Base-by-base conservation (phyloP, 2,113 vertebrate genomes). In the Chroicocephalus ridibundus region DNA sequence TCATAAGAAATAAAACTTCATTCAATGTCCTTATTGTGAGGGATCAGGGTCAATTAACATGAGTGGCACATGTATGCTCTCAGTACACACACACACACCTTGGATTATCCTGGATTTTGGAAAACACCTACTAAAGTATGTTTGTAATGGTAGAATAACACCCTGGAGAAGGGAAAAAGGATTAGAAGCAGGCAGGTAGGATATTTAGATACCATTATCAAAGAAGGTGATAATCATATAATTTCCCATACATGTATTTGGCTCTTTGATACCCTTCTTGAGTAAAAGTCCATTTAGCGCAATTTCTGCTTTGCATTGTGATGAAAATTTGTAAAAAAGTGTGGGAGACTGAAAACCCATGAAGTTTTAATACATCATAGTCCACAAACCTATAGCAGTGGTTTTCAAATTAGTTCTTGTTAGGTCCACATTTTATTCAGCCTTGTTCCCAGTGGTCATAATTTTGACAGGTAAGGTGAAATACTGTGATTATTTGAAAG, bases 1-100 rank as follows among this genome's bases (percentile, higher is more conserved):
- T 96, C 91, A 60, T 84, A 96, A 93, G 49, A 94, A 93, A 95
- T 96, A 96, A 86, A 97, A 91, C 62, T 86, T 93, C 76, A 69
- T 96, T 97, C 82, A 94, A 46, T 95, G 58, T 93, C 88, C 82
- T 94, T 58, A 71, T 89, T 88, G 69, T 61, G 68, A 93, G 58
- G 61, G 54, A 96, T 85, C 32, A 83, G 94, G 82, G 88, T 97
- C 94, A 94, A 40, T 61, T 81, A 93, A 46, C 52, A 64, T 88
- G 74, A 90, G 58, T 54, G 82, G 83, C 52, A 94, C 27, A 34
- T 51, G 16, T 66, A 90, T 22, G 85, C 13, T 72, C 29, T 79
- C 86, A 88, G 26, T 93, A 66, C 5, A 51, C 8, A 52, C 29
- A n/a, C 5, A 9, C 2, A 8, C 42, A 61, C 9, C 51, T 76